Evolutionary conservation across 2,113 vertebrate species (phyloP).

Genomic region (Vidua macroura): DNA sequence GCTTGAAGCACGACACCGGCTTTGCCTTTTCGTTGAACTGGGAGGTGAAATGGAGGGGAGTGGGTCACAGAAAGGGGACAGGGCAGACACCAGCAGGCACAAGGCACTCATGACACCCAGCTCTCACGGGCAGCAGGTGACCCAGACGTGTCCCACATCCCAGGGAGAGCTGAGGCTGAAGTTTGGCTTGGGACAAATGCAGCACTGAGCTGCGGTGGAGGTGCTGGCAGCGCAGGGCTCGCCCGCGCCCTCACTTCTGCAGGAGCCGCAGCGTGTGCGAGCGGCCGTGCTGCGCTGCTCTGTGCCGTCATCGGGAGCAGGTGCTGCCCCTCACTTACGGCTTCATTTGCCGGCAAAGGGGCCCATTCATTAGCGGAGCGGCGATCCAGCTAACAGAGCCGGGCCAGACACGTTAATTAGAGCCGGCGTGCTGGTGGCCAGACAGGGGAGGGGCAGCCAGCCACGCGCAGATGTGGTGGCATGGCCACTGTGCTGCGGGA

Average conservation of each 20-base stretch:
- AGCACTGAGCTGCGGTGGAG: neutral
- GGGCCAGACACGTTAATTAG: constrained; percentile 54
- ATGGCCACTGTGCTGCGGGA: rapidly evolving
- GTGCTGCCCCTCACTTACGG: neutral
- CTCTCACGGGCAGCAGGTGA: rapidly evolving
- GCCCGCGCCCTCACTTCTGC: neutral
- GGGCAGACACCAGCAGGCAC: neutral
- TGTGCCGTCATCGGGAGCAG: neutral
- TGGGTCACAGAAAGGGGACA: neutral
- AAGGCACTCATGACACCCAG: rapidly evolving
- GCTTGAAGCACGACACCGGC: constrained; percentile 92
- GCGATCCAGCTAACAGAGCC: constrained; percentile 7
- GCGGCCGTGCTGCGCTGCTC: neutral
- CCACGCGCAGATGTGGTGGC: neutral
- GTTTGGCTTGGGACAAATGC: neutral
- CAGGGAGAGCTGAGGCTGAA: neutral
- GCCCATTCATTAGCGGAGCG: constrained; percentile 8
- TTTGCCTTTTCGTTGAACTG: constrained; percentile 97
- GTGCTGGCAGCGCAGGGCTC: neutral
- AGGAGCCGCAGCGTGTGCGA: neutral
- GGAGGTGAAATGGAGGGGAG: neutral
- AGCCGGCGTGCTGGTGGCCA: neutral
- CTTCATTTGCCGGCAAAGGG: constrained; percentile 4
- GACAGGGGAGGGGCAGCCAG: neutral
- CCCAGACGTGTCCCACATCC: neutral